Base-by-base conservation (phyloP, 2,888 invertebrate genomes). In the Sphaerophoria rueppellii region DNA sequence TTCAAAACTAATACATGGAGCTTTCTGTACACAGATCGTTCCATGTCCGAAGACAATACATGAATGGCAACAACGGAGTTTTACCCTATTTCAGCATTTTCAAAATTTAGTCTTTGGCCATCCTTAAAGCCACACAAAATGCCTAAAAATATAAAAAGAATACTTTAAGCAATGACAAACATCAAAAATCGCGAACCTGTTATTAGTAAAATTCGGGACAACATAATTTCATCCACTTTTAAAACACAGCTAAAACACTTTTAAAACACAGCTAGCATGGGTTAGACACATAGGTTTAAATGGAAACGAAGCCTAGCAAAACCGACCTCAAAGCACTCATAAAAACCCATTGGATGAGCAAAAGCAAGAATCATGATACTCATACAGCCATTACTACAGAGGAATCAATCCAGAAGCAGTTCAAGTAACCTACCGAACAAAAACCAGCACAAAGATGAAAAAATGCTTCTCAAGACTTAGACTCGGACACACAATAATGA, bases 41-140 rank as follows among this genome's bases (percentile, higher is more conserved):
- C 52, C 24, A 52, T 16, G 24, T 16, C 14, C 24, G 24, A 24
- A 2, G 52, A 52, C 2, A 9, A 24, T 5, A 24, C 52, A 24
- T 14, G 52, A 6, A 24, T 57, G 57, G 57, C 35, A 35, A 57
- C 37, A 14, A 57, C n/a, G 37, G 9, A 12, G 37, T 57, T 37
- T 35, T 37, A 37, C 57, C 35, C 35, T 6, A 14, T 57, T 57
- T 57, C 5, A 14, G 35, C 57, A 57, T 57, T 9, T 57, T 57
- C 5, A 35, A n/a, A 14, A 37, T 57, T 6, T 34, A 57, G 37
- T 57, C 57, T 6, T 14, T 57, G 24, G 52, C 3, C n/a, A 35
- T 57, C 14, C 5, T 37, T 6, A 14, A 57, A 57, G 57, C 37
- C 37, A 57, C 57, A 0, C 57, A 57, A 57, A n/a, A 35, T 35